These are phyloP conservation scores for Corbicula japonica DNA, from an alignment of 2,888 invertebrate genomes.

Conservation along the genomic window DNA sequence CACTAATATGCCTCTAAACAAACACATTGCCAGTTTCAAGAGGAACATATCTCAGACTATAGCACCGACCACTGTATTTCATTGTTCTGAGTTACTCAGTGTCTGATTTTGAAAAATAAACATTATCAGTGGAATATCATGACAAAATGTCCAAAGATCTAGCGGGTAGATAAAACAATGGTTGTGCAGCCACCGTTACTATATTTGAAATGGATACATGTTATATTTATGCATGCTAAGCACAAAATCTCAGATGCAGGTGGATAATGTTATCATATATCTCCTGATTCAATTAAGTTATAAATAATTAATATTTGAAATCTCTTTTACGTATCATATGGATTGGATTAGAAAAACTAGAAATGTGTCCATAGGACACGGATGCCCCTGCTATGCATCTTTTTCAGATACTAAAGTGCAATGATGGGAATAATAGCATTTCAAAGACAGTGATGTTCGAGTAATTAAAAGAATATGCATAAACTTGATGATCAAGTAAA, in stretches of 20 bases:
- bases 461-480: too few species aligned
- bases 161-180: constrained; percentile 7
- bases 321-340: too few species aligned
- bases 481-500: too few species aligned
- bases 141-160: constrained; percentile 23
- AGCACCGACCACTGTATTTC: constrained; percentile 12
- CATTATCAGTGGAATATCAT: constrained; percentile 7
- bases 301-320: too few species aligned
- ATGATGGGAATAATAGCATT: too few species aligned
- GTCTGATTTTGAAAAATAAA: constrained; percentile 21
- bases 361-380: too few species aligned
- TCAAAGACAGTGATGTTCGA: too few species aligned
- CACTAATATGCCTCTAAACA: constrained; percentile 1
- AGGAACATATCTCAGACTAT: background rate
- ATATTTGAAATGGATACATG: constrained; percentile 28
- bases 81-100: constrained; percentile 26
- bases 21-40: background rate
- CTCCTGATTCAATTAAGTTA: too few species aligned
- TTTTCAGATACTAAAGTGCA: too few species aligned
- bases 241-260: background rate
- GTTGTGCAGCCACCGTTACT: constrained; percentile 20
- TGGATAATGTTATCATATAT: too few species aligned
- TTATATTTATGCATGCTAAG: background rate
- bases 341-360: too few species aligned
- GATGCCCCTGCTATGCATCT: too few species aligned